Conservation (phyloP, 2,888 invertebrate species). For the Congeria kusceri region DNA sequence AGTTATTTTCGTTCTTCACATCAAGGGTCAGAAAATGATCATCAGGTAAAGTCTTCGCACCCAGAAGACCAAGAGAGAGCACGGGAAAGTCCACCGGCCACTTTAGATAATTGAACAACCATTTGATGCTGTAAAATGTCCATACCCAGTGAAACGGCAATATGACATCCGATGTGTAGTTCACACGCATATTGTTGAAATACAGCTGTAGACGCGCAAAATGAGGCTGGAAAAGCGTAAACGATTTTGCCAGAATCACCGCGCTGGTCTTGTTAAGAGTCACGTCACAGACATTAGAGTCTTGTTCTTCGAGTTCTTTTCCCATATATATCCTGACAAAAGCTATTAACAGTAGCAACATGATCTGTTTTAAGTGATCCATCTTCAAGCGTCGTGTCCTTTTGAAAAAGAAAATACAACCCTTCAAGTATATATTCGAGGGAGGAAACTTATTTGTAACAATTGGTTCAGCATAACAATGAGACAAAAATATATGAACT, state of each 20-base stretch:
- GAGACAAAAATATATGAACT: too few relatives aligned
- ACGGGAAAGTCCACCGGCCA: conserved; percentile 49
- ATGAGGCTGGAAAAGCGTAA: conserved; percentile 24
- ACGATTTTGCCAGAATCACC: conserved; percentile 9
- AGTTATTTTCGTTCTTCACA: conserved; percentile 17
- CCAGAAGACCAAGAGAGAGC: conserved; percentile 40
- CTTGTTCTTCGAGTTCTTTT: too few relatives aligned
- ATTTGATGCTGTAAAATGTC: conserved; percentile 36
- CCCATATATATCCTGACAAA: too few relatives aligned
- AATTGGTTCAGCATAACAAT: too few relatives aligned
- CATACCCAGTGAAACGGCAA: conserved; percentile 43
- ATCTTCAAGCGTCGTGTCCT: too few relatives aligned
- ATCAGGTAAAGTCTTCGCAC: conserved; percentile 24
- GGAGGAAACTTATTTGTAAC: too few relatives aligned
- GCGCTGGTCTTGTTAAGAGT: conserved; percentile 26
- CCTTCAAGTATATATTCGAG: too few relatives aligned
- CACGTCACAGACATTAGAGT: conserved; percentile 8
- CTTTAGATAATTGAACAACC: conserved; percentile 40
- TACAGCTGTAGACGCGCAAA: conserved; percentile 21
- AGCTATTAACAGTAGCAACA: too few relatives aligned
- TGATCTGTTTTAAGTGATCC: too few relatives aligned
- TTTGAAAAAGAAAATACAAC: too few relatives aligned
- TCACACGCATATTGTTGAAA: conserved; percentile 9
- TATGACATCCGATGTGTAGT: conserved; percentile 23
- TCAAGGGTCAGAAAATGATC: conserved; percentile 17